Percentiles rank a stretch among this genome's conserved stretches.
phyloP scores from a whole-genome alignment of 35 echinoderm and acorn worm genomes.

The Ophiothrix spiculata region DNA sequence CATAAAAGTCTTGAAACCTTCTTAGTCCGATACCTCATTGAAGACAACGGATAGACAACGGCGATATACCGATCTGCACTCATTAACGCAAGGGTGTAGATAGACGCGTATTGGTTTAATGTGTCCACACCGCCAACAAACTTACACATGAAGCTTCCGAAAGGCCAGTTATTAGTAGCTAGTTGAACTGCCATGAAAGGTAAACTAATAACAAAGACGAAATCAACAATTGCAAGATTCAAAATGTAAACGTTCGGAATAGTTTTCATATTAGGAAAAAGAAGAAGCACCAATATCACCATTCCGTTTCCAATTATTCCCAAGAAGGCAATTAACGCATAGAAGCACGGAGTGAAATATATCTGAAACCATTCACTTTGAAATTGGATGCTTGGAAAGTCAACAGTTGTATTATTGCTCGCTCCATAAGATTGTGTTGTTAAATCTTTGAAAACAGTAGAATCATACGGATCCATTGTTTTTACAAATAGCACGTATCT shows the following conservation, averaged over 20 bases:
- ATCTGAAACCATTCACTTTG: slow-evolving; percentile 23
- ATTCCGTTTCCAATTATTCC: slow-evolving; percentile 82
- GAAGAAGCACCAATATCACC: slow-evolving; percentile 70
- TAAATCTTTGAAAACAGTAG: no score
- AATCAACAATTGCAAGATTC: slow-evolving; percentile 82
- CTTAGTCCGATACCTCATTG: slow-evolving; percentile 81
- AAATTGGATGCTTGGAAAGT: no score
- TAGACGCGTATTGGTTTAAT: slow-evolving; percentile 73
- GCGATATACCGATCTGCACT: slow-evolving; percentile 90
- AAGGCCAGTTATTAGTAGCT: slow-evolving; percentile 56
- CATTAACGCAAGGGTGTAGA: slow-evolving; percentile 82
- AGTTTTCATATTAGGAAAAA: slow-evolving; percentile 82
- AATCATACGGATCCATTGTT: no score
- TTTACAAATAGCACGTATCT: no score
- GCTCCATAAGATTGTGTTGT: no score
- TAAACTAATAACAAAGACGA: slow-evolving; percentile 71
- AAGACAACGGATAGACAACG: slow-evolving; percentile 75
- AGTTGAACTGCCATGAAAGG: slow-evolving; percentile 68
- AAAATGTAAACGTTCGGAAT: slow-evolving; percentile 96
- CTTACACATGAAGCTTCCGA: slow-evolving; percentile 76
- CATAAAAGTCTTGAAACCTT: slow-evolving; percentile 67
- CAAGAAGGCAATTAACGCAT: slow-evolving; percentile 27
- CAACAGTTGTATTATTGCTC: no score
- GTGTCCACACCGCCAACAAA: slow-evolving; percentile 55
- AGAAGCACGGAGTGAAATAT: slow-evolving; percentile 42